These are phyloP conservation scores for Vidua chalybeata DNA, from an alignment of 2,113 vertebrate genomes.

Conservation along the genomic window DNA sequence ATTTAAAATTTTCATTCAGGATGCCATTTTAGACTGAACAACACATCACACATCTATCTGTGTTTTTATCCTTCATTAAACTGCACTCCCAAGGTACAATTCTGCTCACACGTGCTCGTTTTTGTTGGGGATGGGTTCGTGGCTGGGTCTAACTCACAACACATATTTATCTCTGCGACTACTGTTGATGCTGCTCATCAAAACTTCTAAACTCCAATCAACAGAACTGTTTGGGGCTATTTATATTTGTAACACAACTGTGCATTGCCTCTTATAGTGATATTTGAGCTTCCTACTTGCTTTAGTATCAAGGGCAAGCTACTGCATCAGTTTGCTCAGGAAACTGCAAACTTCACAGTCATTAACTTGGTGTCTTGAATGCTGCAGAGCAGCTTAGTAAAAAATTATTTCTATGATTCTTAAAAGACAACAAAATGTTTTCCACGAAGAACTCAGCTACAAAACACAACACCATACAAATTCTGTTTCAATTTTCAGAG, in stretches of 20 bases:
- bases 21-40: neutral
- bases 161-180: neutral
- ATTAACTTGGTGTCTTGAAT: neutral
- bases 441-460: neutral
- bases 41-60: neutral
- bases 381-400: neutral
- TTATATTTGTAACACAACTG: neutral
- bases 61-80: neutral
- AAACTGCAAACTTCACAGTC: neutral
- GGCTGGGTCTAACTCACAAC: neutral
- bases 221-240: neutral
- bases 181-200: neutral
- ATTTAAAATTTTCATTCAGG: neutral
- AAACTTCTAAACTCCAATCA: neutral
- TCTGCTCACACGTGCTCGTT: fast-evolving
- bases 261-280: neutral
- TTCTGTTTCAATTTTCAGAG: neutral
- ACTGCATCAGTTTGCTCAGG: no score
- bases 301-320: neutral
- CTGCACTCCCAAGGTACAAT: neutral
- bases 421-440: neutral
- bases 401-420: neutral
- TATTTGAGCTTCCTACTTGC: neutral
- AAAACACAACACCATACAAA: neutral
- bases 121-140: neutral